Percentiles rank a stretch among this genome's conserved stretches.
phyloP scores from a whole-genome alignment of 2,113 vertebrate species.

The Tragulus kanchil region DNA sequence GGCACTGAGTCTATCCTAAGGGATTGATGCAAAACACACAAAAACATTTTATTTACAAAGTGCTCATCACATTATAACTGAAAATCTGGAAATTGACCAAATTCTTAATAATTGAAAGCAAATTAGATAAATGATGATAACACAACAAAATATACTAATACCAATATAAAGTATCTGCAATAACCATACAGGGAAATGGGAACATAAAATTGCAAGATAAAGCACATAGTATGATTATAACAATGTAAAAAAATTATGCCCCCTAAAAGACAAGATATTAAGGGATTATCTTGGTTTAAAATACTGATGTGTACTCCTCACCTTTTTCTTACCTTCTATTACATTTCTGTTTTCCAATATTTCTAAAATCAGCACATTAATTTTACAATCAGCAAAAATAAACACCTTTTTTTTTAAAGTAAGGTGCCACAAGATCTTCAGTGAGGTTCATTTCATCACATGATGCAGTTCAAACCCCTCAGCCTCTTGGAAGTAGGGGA shows the following conservation, averaged over 20 bases:
- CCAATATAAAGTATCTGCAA: conserved; percentile 13
- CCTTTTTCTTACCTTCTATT: neutral
- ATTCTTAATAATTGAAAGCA: conserved; percentile 43
- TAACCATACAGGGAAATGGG: neutral
- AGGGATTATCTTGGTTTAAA: neutral
- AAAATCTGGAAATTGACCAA: conserved; percentile 4
- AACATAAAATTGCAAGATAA: conserved; percentile 15
- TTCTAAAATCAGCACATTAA: neutral
- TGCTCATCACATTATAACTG: neutral
- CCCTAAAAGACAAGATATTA: conserved; percentile 45
- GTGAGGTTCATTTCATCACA: neutral
- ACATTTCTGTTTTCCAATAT: neutral
- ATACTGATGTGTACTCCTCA: neutral
- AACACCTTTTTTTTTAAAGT: neutral
- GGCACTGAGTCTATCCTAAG: conserved; percentile 13
- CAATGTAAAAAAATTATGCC: conserved; percentile 13
- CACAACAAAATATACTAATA: neutral
- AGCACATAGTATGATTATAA: neutral
- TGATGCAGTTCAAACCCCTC: neutral
- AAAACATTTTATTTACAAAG: conserved; percentile 51
- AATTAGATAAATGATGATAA: neutral
- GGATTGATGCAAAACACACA: neutral
- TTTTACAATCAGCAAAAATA: neutral
- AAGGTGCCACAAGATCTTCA: neutral
- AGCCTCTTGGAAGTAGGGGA: neutral